Evolutionary conservation across 2,888 invertebrate species (phyloP).

Genomic region (Mesoligia furuncula): DNA sequence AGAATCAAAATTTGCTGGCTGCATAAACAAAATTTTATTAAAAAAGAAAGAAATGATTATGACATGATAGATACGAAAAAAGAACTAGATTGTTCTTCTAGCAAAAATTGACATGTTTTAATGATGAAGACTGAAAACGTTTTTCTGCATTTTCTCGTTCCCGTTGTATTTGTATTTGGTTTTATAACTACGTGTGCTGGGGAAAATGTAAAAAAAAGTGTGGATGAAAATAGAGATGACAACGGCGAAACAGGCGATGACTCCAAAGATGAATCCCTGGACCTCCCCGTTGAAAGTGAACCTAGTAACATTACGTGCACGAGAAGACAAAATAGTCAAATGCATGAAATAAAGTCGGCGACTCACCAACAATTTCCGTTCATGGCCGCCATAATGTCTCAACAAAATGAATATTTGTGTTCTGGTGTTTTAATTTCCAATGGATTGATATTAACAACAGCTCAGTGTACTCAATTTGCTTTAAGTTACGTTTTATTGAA

Average conservation of each 20-base stretch:
- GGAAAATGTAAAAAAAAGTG: constrained; percentile 83
- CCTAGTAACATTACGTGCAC: constrained; percentile 76
- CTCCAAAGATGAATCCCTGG: constrained; percentile 81
- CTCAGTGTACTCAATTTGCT: constrained; percentile 75
- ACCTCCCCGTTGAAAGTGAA: constrained; percentile 78
- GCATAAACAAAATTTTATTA: constrained; percentile 34
- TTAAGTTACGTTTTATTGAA: constrained; percentile 81
- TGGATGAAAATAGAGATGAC: constrained; percentile 81
- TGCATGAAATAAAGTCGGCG: constrained; percentile 83
- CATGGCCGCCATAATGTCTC: constrained; percentile 83
- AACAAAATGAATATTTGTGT: constrained; percentile 83
- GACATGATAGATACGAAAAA: constrained; percentile 74
- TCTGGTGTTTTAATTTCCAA: constrained; percentile 82
- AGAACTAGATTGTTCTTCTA: constrained; percentile 71
- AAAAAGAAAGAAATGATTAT: constrained; percentile 58
- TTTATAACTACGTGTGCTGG: constrained; percentile 70
- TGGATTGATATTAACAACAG: constrained; percentile 83
- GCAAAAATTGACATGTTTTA: constrained; percentile 53
- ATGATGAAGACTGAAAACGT: constrained; percentile 71
- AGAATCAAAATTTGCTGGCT: constrained; percentile 54
- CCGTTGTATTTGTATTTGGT: constrained; percentile 71
- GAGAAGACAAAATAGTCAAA: constrained; percentile 78
- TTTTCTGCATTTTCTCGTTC: constrained; percentile 72
- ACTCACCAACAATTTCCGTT: constrained; percentile 81
- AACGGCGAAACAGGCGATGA: constrained; percentile 80